phyloP scores from a whole-genome alignment of 2,797 vertebrate species.

The Huso huso region DNA sequence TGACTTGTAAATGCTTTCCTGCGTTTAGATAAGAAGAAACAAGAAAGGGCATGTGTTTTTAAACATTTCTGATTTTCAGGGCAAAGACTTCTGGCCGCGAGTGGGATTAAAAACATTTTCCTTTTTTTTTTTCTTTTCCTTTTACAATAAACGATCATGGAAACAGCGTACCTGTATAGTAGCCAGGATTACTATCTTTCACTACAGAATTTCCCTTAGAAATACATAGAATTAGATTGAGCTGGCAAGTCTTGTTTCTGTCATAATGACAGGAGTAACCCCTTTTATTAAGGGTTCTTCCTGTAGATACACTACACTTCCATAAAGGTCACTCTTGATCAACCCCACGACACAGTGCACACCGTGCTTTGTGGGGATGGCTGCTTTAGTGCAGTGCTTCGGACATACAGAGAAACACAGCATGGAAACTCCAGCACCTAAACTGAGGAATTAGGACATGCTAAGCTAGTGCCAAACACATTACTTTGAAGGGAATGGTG shows the following conservation, averaged over 20 bases:
- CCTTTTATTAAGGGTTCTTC: too few relatives aligned
- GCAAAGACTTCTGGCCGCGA: constrained; percentile 47
- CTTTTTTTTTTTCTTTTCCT: constrained; percentile 11
- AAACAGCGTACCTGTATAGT: constrained; percentile 38
- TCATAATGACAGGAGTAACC: constrained; percentile 15
- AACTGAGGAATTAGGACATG: too few relatives aligned
- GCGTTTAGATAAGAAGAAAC: not conserved
- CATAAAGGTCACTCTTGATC: too few relatives aligned
- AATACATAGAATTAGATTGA: constrained; percentile 7
- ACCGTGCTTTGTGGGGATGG: too few relatives aligned
- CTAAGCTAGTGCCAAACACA: too few relatives aligned
- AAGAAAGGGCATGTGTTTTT: constrained; percentile 10
- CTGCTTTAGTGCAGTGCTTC: too few relatives aligned
- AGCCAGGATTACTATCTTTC: constrained; percentile 1
- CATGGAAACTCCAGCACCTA: too few relatives aligned
- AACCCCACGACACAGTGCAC: too few relatives aligned
- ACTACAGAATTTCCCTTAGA: not conserved
- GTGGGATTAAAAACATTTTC: constrained; percentile 42
- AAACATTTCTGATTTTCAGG: constrained; percentile 34
- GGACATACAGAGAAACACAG: too few relatives aligned
- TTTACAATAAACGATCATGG: constrained; percentile 50
- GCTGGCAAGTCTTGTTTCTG: constrained; percentile 18
- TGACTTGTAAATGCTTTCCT: not conserved
- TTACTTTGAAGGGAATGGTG: too few relatives aligned
- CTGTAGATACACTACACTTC: too few relatives aligned